These are phyloP conservation scores for Scytalopus superciliaris DNA, from an alignment of 2,113 vertebrate species.

Conservation along the genomic window DNA sequence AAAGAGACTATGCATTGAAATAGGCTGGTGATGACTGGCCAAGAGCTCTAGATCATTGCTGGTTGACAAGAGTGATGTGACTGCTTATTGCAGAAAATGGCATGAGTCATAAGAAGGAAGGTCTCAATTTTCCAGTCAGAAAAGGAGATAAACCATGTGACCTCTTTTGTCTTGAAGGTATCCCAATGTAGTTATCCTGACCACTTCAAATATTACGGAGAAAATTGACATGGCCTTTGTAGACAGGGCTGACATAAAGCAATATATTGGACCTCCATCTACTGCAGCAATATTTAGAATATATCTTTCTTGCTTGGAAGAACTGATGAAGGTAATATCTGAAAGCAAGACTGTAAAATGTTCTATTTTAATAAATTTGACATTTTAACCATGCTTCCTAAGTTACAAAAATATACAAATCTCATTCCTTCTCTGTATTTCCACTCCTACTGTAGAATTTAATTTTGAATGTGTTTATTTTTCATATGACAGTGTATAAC, in stretches of 20 bases:
- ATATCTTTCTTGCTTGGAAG: slow-evolving; percentile 92
- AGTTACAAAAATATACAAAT: background rate
- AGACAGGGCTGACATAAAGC: slow-evolving; percentile 96
- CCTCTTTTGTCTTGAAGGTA: slow-evolving; percentile 75
- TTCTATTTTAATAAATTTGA: background rate
- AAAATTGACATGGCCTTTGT: slow-evolving; percentile 97
- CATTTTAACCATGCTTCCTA: background rate
- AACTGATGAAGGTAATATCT: slow-evolving; percentile 92
- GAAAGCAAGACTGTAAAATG: background rate
- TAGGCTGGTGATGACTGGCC: background rate
- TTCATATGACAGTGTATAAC: background rate
- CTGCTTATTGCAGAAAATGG: background rate
- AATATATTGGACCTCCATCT: slow-evolving; percentile 92
- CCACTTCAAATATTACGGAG: slow-evolving; percentile 95
- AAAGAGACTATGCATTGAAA: background rate
- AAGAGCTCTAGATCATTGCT: background rate
- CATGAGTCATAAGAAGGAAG: background rate
- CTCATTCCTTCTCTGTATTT: background rate
- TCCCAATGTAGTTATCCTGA: slow-evolving; percentile 95
- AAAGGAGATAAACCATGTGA: background rate
- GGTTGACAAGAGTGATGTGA: background rate
- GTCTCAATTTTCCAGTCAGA: background rate
- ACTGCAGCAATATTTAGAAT: slow-evolving; percentile 91
- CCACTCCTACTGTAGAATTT: background rate
- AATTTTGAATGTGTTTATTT: background rate